Evolutionary conservation across 2,888 invertebrate genomes (phyloP).

Genomic region (Brachypalpus laphriformis): DNA sequence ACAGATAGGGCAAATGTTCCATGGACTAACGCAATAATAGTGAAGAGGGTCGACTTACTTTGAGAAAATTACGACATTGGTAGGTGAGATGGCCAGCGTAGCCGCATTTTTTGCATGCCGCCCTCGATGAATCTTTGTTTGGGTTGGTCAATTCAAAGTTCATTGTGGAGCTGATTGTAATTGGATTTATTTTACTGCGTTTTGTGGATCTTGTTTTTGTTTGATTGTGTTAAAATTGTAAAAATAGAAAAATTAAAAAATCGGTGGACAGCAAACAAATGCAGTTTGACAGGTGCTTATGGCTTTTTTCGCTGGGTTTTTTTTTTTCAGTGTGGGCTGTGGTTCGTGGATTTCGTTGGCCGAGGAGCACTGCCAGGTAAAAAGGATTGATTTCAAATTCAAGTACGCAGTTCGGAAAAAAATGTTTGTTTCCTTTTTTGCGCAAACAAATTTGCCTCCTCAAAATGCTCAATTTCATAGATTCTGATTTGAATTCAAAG

Average conservation of each 20-base stretch:
- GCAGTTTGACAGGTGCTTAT: conserved; percentile 38
- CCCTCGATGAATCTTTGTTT: conserved; percentile 89
- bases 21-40: not conserved
- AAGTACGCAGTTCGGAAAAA: no score
- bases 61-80: conserved; percentile 97
- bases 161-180: conserved; percentile 75
- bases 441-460: no score
- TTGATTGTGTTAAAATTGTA: not conserved
- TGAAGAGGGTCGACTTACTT: conserved; percentile 83
- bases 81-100: conserved; percentile 98
- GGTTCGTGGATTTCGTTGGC: not conserved
- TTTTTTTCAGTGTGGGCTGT: not conserved
- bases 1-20: conserved; percentile 38
- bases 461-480: no score
- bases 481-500: no score
- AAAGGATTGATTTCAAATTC: no score
- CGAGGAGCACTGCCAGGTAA: not conserved
- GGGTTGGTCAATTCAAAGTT: conserved; percentile 80
- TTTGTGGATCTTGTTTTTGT: not conserved
- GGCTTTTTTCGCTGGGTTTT: conserved; percentile 6
- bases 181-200: not conserved
- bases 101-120: conserved; percentile 97
- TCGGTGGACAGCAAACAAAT: conserved; percentile 46
- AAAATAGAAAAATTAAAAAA: conserved; percentile 10
- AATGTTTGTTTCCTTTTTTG: no score